A percentile compares a stretch with the other conserved stretches of the same genome.
Conservation (phyloP, 2,888 invertebrate species). For the Eristalis arbustorum region DNA sequence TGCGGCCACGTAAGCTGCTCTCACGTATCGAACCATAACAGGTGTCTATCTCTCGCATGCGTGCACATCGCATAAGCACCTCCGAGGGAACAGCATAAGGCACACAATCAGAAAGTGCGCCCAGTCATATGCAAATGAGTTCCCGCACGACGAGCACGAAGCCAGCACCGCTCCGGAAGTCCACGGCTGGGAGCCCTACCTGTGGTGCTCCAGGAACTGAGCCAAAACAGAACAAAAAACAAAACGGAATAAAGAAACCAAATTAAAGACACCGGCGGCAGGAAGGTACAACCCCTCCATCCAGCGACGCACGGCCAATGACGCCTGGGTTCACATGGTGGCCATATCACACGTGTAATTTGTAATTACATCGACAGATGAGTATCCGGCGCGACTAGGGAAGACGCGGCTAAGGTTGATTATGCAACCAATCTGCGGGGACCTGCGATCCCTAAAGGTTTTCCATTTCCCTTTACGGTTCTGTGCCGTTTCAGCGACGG, state of each 20-base stretch:
- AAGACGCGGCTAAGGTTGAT: constrained; percentile 2
- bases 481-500: constrained; percentile 26
- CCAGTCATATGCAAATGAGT: constrained; percentile 23
- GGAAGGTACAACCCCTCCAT: constrained; percentile 7
- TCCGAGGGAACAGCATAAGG: not conserved
- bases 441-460: constrained; percentile 50
- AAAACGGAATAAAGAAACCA: not conserved
- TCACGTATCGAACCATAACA: constrained; percentile 5
- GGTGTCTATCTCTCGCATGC: constrained; percentile 16
- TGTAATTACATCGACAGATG: constrained; percentile 61
- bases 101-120: not conserved
- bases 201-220: not conserved
- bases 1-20: not conserved
- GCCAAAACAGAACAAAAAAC: constrained; percentile 14
- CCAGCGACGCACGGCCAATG: not conserved
- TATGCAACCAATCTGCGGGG: constrained; percentile 37
- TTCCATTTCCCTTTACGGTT: constrained; percentile 12
- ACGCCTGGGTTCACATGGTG: constrained; percentile 37
- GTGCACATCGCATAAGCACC: not conserved
- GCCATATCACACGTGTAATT: constrained; percentile 62
- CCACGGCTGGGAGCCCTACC: not conserved
- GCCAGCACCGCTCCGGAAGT: constrained; percentile 33
- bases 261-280: constrained; percentile 1
- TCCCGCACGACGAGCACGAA: not conserved
- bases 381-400: constrained; percentile 2